These are phyloP conservation scores for Dendroctonus valens DNA, from an alignment of 1,140 invertebrate genomes.

Conservation along the genomic window DNA sequence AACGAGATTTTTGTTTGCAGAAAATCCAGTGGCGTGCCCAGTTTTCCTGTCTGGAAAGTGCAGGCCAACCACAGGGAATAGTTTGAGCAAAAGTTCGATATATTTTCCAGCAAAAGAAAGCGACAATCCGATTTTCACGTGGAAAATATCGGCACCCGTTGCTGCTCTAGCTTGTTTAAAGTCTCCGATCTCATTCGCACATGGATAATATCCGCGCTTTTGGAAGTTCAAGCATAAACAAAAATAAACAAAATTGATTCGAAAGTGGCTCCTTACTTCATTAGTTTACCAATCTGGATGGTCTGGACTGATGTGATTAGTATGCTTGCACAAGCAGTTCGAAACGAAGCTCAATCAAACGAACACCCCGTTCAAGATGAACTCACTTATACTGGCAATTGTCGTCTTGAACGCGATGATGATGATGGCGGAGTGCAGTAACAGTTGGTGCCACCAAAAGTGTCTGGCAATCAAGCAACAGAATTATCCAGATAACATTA, in stretches of 20 bases:
- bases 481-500: constrained; percentile 3
- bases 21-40: no score
- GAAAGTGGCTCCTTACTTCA: constrained; percentile 14
- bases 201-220: constrained; percentile 21
- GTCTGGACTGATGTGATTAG: constrained; percentile 16
- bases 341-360: constrained; percentile 14
- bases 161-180: no score
- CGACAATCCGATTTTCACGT: no score
- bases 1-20: no score
- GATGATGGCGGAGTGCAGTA: constrained; percentile 2
- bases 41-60: no score
- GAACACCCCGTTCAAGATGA: constrained; percentile 3
- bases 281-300: constrained; percentile 9
- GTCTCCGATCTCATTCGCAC: constrained; percentile 1
- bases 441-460: constrained; percentile 9
- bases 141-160: no score
- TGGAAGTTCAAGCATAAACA: constrained; percentile 16
- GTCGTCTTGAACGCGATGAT: background rate
- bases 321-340: background rate
- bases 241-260: constrained; percentile 28
- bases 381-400: background rate
- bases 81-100: no score
- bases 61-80: no score
- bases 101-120: no score
- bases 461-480: background rate